Evolutionary conservation across 2,888 invertebrate species (phyloP), one percentile per base, ranked within the genome.

Genomic region (Lydus trimaculatus): DNA sequence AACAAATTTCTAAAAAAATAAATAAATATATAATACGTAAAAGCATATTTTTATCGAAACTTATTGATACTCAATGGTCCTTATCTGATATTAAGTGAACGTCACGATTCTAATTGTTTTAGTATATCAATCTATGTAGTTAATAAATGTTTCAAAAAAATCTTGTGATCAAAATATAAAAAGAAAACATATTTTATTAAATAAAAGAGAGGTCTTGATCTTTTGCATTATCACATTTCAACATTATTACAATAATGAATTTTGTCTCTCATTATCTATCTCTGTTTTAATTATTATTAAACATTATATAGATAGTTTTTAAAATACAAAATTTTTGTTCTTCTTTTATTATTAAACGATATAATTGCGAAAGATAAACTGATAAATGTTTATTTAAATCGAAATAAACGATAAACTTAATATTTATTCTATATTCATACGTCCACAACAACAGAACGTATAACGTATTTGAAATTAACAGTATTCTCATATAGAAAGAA

Each of bases 161-260:
- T 4, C 28, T n/a, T n/a, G 28, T 3, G 28, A 28, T 3, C 28
- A 4, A 4, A 3, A 28, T 2, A 4, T 2, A 4, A 28, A 28
- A 28, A 2, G 4, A 28, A 28, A 28, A 28, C 28, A 28, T 28
- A 3, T 28, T 28, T 28, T n/a, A n/a, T n/a, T n/a, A 36, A 48
- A 48, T 20, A 48, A 8, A 23, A 48, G n/a, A 20, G 20, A 75
- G 78, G 75, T 78, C 78, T 71, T 73, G 78, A 75, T 76, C 76
- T 68, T 61, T 48, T 11, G 43, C 59, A 78, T 76, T 76, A 78
- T 78, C 76, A 72, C 74, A 76, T 76, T 76, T 71, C 67, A 64
- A 67, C 67, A 71, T 61, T 31, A 71, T 63, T 65, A 66, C 58
- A 61, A 28, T 61, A 48, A 63, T 61, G 61, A 39, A n/a, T 31